Evolutionary conservation across 2,797 vertebrate genomes (phyloP).

Genomic region (Urophycis tenuis): DNA sequence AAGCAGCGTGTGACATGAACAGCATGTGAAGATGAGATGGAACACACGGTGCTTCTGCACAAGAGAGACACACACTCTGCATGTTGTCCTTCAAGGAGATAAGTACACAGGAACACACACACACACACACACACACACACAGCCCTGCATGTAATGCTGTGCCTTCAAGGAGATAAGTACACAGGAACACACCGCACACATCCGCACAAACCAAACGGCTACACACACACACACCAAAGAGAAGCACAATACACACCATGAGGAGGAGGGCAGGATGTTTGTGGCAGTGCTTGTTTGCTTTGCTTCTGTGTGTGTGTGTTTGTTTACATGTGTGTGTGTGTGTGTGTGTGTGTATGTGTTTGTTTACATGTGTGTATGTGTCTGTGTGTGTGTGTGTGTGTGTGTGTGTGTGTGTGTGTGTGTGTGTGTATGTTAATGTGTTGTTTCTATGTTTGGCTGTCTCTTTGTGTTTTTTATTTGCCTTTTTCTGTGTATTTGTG

Average conservation of each 20-base stretch:
- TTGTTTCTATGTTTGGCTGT: too few relatives aligned
- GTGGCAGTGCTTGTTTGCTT: conserved; percentile 43
- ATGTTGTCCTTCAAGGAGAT: too few relatives aligned
- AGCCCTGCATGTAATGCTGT: not conserved
- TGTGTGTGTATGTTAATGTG: too few relatives aligned
- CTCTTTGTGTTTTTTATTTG: too few relatives aligned
- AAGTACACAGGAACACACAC: too few relatives aligned
- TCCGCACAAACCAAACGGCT: conserved; percentile 14
- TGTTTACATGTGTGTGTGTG: conserved; percentile 5
- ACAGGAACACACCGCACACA: conserved; percentile 19
- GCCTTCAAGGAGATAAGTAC: conserved; percentile 20
- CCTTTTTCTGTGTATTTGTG: too few relatives aligned
- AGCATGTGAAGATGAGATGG: too few relatives aligned
- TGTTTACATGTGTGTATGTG: conserved; percentile 31
- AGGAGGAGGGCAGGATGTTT: conserved; percentile 42
- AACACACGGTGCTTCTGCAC: too few relatives aligned
- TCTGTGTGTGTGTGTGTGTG: not conserved
- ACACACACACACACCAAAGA: conserved; percentile 28
- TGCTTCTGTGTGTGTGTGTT: conserved; percentile 24
- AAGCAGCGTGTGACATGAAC: too few relatives aligned
- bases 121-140: not conserved
- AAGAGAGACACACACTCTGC: too few relatives aligned
- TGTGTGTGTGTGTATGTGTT: conserved; percentile 13
- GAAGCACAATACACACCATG: conserved; percentile 39
- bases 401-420: too few relatives aligned